Percentiles rank a stretch among this genome's conserved stretches.
phyloP scores from a whole-genome alignment of 1,140 invertebrate genomes.

The Platyscapa corneri region DNA sequence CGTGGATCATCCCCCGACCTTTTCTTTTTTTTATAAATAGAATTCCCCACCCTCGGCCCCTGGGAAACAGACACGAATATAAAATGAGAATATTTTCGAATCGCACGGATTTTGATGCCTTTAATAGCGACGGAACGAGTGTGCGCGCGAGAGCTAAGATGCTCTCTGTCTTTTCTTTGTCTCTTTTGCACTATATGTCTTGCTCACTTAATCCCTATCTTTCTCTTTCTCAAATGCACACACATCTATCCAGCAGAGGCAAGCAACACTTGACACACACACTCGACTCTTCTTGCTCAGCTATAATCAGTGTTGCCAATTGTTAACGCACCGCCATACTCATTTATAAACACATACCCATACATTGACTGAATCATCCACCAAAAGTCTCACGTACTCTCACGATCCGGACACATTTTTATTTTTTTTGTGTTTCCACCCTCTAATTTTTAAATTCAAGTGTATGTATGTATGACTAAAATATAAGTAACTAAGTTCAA shows the following conservation, averaged over 20 bases:
- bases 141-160: slow-evolving; percentile 31
- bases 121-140: slow-evolving; percentile 58
- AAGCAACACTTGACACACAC: background rate
- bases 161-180: slow-evolving; percentile 10
- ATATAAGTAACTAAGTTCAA: background rate
- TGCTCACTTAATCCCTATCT: background rate
- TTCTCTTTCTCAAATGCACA: background rate
- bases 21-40: slow-evolving; percentile 65
- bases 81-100: slow-evolving; percentile 71
- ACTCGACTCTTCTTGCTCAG: background rate
- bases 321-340: slow-evolving; percentile 33
- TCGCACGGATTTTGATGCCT: slow-evolving; percentile 63
- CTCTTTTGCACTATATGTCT: slow-evolving; percentile 19
- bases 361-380: slow-evolving; percentile 34
- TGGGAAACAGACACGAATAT: slow-evolving; percentile 60
- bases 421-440: background rate
- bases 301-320: slow-evolving; percentile 58
- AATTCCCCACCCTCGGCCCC: slow-evolving; percentile 64
- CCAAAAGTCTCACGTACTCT: slow-evolving; percentile 22
- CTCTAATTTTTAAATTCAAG: background rate
- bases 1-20: slow-evolving; percentile 66
- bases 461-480: background rate
- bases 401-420: slow-evolving; percentile 3
- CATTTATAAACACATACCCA: background rate
- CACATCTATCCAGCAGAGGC: slow-evolving; percentile 16